A percentile compares a stretch with the other conserved stretches of the same genome.
These are phyloP conservation scores for Lasiommata megera DNA, from an alignment of 2,888 invertebrate species.

Conservation along the genomic window DNA sequence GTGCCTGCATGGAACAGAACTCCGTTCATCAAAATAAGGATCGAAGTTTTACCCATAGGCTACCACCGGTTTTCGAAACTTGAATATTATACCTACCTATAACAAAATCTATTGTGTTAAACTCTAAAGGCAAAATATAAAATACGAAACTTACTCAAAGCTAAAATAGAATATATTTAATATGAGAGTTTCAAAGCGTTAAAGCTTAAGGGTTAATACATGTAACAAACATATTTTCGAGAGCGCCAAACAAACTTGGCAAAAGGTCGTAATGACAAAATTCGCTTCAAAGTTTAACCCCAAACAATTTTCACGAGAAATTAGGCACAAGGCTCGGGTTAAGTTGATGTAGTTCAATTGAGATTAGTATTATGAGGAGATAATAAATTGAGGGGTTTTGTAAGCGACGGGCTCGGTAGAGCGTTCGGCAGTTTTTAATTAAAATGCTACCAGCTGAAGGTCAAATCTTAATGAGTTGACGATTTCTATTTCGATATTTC, in stretches of 20 bases:
- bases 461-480: constrained; percentile 62
- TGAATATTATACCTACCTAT: too few species aligned
- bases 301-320: constrained; percentile 31
- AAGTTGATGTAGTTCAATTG: constrained; percentile 28
- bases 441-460: constrained; percentile 71
- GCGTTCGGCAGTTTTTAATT: constrained; percentile 73
- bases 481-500: constrained; percentile 50
- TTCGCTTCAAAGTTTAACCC: constrained; percentile 17
- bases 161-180: too few species aligned
- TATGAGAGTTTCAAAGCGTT: too few species aligned
- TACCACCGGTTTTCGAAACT: too few species aligned
- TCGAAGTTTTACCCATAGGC: too few species aligned
- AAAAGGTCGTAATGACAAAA: constrained; percentile 2
- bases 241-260: neutral
- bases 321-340: constrained; percentile 29
- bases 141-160: too few species aligned
- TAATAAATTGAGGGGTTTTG: constrained; percentile 64
- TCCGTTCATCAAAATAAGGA: too few species aligned
- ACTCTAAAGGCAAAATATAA: too few species aligned
- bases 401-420: constrained; percentile 62
- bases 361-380: constrained; percentile 29
- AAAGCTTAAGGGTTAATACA: too few species aligned
- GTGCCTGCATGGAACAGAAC: too few species aligned
- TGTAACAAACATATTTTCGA: neutral
- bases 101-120: too few species aligned